Conservation (phyloP, 2,888 invertebrate genomes). For the Ophioninae sp. region DNA sequence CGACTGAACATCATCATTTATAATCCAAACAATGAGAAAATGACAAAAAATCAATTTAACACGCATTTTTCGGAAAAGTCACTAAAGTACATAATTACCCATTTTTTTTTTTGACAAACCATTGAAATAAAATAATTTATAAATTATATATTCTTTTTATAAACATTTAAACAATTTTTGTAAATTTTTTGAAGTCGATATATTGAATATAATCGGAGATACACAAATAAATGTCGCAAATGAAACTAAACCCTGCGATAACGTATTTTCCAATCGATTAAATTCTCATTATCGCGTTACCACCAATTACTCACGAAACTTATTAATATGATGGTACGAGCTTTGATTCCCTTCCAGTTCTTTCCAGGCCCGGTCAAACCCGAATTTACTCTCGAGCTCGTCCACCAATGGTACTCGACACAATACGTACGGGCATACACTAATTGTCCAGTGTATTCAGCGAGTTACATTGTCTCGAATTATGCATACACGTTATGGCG, state of each 20-base stretch:
- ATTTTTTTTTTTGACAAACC: too few relatives aligned
- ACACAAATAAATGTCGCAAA: background rate
- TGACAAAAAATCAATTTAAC: too few relatives aligned
- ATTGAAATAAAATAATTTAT: too few relatives aligned
- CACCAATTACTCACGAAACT: background rate
- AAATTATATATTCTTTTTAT: too few relatives aligned
- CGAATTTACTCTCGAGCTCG: constrained; percentile 2
- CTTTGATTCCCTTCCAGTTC: background rate
- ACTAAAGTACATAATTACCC: too few relatives aligned
- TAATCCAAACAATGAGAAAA: too few relatives aligned
- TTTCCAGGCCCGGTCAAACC: constrained; percentile 1
- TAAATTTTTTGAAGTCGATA: too few relatives aligned
- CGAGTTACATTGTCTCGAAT: constrained; percentile 71
- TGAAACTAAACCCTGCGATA: background rate
- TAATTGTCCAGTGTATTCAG: constrained; percentile 72
- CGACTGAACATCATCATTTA: too few relatives aligned
- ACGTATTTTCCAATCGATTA: background rate
- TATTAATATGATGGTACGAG: background rate
- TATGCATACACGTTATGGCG: constrained; percentile 67
- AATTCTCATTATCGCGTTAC: background rate
- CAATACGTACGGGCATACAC: constrained; percentile 67
- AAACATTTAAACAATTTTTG: too few relatives aligned
- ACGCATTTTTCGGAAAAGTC: too few relatives aligned
- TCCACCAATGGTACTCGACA: constrained; percentile 29
- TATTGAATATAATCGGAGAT: too few relatives aligned